Percentiles rank a stretch among this genome's conserved stretches.
phyloP scores from a whole-genome alignment of 1,140 invertebrate genomes.

The Anastatus disparis region DNA sequence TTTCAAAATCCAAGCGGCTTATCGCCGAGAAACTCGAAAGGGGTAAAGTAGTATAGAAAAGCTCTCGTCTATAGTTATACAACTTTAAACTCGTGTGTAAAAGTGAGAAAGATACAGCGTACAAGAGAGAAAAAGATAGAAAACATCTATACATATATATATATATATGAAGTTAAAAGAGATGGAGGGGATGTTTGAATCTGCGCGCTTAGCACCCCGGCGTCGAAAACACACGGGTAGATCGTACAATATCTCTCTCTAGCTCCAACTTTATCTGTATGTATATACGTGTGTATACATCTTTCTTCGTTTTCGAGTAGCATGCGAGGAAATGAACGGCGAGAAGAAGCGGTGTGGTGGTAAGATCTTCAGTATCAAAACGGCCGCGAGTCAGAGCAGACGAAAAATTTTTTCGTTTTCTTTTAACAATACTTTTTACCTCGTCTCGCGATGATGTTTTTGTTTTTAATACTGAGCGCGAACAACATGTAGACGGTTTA shows the following conservation, averaged over 20 bases:
- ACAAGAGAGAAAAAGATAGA: neutral
- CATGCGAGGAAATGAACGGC: no score
- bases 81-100: no score
- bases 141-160: constrained; percentile 29
- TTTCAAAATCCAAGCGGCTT: constrained; percentile 11
- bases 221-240: constrained; percentile 46
- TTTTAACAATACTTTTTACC: no score
- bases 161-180: neutral
- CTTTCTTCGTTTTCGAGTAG: no score
- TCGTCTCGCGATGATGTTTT: no score
- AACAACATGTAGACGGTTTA: constrained; percentile 48
- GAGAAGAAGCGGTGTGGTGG: neutral
- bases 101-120: neutral
- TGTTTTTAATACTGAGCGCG: no score
- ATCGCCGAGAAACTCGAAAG: neutral
- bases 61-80: no score
- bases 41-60: no score
- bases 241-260: neutral
- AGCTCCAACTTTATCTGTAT: neutral
- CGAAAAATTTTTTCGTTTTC: no score
- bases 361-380: constrained; percentile 32
- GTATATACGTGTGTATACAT: no score
- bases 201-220: constrained; percentile 28
- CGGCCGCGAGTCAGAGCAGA: constrained; percentile 51
- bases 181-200: constrained; percentile 36